Evolutionary conservation across 92 coral and sea anemone genomes (phyloP).

Genomic region (Virgularia gustaviana): DNA sequence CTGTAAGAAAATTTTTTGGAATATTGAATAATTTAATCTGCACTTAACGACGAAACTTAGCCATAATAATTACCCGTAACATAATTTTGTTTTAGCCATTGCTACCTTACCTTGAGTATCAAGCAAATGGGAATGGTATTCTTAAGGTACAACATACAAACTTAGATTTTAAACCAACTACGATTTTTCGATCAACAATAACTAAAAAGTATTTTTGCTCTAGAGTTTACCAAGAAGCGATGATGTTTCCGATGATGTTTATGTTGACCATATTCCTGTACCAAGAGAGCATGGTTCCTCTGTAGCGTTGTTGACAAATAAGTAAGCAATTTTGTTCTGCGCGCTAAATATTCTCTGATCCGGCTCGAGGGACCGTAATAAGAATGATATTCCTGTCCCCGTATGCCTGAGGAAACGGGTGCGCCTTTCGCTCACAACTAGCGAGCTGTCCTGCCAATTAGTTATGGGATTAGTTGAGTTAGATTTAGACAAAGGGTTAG

Average conservation of each 20-base stretch:
- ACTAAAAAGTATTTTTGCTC: background rate
- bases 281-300: conserved; percentile 48
- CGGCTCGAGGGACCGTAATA: too few relatives aligned
- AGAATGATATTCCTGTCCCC: too few relatives aligned
- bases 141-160: conserved; percentile 60
- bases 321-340: too few relatives aligned
- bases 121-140: conserved; percentile 77
- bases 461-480: too few relatives aligned
- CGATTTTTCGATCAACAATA: too few relatives aligned
- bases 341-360: background rate
- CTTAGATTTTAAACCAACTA: background rate
- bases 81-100: conserved; percentile 58
- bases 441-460: too few relatives aligned
- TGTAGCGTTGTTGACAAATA: conserved; percentile 67
- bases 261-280: conserved; percentile 63
- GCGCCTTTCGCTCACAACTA: too few relatives aligned
- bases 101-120: conserved; percentile 68
- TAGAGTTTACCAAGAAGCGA: conserved; percentile 68
- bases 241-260: conserved; percentile 62
- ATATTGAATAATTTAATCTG: background rate
- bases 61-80: background rate
- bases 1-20: too few relatives aligned
- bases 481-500: too few relatives aligned
- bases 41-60: background rate
- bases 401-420: too few relatives aligned